These are phyloP conservation scores for Heliconius sara DNA, from an alignment of 2,888 invertebrate genomes.

Conservation along the genomic window DNA sequence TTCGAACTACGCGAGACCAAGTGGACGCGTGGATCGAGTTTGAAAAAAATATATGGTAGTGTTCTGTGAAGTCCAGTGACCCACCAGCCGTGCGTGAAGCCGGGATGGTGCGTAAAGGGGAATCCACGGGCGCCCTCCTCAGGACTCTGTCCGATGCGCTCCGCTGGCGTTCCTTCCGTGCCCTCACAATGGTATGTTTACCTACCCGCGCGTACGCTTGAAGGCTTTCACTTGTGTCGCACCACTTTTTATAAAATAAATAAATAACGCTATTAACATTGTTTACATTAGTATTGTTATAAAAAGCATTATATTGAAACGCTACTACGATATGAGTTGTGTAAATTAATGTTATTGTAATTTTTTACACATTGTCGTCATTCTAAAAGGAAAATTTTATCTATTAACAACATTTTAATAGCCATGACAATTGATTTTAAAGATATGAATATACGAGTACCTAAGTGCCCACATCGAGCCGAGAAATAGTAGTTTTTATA, in stretches of 20 bases:
- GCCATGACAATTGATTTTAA: not conserved
- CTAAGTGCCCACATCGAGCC: not conserved
- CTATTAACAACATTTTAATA: not conserved
- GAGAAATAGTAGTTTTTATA: slow-evolving; percentile 21
- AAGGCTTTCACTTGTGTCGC: slow-evolving; percentile 7
- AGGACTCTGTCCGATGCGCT: slow-evolving; percentile 78
- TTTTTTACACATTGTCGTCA: slow-evolving; percentile 1
- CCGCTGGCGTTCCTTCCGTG: slow-evolving; percentile 73
- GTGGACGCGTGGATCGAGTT: slow-evolving; percentile 43
- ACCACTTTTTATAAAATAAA: not conserved
- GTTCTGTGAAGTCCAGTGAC: slow-evolving; percentile 72
- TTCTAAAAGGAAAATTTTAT: not conserved
- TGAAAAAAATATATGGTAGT: slow-evolving; percentile 22
- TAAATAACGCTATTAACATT: not conserved
- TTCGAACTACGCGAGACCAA: slow-evolving; percentile 48
- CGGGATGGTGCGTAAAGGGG: slow-evolving; percentile 80
- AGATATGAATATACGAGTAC: slow-evolving; percentile 11
- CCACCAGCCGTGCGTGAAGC: slow-evolving; percentile 78
- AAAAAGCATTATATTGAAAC: not conserved
- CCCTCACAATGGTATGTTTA: slow-evolving; percentile 72
- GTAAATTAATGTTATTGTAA: not conserved
- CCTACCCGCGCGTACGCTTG: slow-evolving; percentile 52
- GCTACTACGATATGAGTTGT: too few relatives aligned
- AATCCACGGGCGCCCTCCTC: slow-evolving; percentile 75
- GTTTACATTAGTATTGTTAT: not conserved